A percentile compares a stretch with the other conserved stretches of the same genome.
These are phyloP conservation scores for Camponotus pennsylvanicus DNA, from an alignment of 1,140 invertebrate genomes.

Conservation along the genomic window DNA sequence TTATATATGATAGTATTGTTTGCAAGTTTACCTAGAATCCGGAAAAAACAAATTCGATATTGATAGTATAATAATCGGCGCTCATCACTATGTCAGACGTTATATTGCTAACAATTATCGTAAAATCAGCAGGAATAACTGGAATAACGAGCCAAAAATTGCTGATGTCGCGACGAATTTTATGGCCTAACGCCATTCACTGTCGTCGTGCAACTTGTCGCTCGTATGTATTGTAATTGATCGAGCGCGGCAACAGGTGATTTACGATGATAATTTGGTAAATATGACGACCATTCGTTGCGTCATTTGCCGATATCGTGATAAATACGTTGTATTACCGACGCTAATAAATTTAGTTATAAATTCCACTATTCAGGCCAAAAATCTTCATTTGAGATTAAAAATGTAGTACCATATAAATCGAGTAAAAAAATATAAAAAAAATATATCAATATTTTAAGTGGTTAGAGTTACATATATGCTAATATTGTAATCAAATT, in stretches of 20 bases:
- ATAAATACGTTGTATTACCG: slow-evolving; percentile 29
- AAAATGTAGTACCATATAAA: neutral
- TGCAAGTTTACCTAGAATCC: neutral
- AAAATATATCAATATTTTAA: neutral
- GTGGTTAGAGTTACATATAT: neutral
- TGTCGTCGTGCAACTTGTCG: slow-evolving; percentile 49
- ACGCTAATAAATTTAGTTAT: neutral
- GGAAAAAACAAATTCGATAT: neutral
- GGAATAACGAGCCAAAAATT: slow-evolving; percentile 56
- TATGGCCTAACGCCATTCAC: slow-evolving; percentile 36
- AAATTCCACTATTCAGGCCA: neutral
- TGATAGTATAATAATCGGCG: neutral
- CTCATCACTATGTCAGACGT: neutral
- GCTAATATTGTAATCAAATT: neutral
- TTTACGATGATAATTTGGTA: slow-evolving; percentile 61
- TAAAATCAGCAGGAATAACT: neutral
- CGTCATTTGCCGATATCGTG: slow-evolving; percentile 39
- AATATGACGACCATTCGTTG: slow-evolving; percentile 42
- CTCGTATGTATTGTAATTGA: slow-evolving; percentile 46
- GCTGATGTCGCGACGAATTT: slow-evolving; percentile 29
- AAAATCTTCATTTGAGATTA: neutral
- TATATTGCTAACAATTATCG: slow-evolving; percentile 29
- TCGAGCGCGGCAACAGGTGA: slow-evolving; percentile 66
- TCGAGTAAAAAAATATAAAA: neutral
- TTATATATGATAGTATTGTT: neutral